These are phyloP conservation scores for Pongo pygmaeus DNA, from an alignment of 2,113 vertebrate species.

Conservation along the genomic window DNA sequence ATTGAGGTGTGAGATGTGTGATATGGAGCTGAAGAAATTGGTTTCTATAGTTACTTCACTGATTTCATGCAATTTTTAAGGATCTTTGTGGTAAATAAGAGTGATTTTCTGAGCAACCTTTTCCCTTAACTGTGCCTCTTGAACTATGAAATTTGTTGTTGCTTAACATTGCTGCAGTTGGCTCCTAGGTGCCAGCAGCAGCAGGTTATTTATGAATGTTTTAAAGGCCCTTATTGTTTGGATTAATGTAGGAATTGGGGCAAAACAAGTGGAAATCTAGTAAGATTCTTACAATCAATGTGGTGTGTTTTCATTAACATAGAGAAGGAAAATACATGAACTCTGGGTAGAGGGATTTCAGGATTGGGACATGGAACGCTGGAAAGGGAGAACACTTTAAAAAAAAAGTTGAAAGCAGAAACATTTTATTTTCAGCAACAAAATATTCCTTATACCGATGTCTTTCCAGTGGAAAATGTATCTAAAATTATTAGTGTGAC, in stretches of 20 bases:
- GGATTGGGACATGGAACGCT: not conserved
- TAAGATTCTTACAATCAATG: conserved; percentile 81
- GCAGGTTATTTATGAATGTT: conserved; percentile 89
- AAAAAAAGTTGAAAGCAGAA: not conserved
- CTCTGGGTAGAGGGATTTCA: conserved; percentile 24
- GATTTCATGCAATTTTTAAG: conserved; percentile 89
- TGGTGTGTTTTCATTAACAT: conserved; percentile 70
- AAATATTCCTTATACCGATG: not conserved
- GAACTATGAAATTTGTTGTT: conserved; percentile 91
- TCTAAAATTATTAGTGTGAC: conserved; percentile 28
- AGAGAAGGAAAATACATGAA: conserved; percentile 67
- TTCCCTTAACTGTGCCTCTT: conserved; percentile 88
- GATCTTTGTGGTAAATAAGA: conserved; percentile 89
- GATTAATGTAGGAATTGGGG: conserved; percentile 85
- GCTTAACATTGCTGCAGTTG: conserved; percentile 84
- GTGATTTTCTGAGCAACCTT: conserved; percentile 87
- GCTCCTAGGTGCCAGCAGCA: conserved; percentile 86
- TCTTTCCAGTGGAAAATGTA: conserved; percentile 25
- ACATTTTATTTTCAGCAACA: conserved; percentile 30
- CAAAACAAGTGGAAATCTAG: conserved; percentile 86
- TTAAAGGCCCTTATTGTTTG: conserved; percentile 88
- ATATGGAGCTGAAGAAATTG: conserved; percentile 91
- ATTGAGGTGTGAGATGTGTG: conserved; percentile 91
- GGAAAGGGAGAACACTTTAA: not conserved
- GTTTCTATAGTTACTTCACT: conserved; percentile 92